A percentile compares a stretch with the other conserved stretches of the same genome.
Conservation (phyloP, 2,797 vertebrate species). For the Mus spretus region DNA sequence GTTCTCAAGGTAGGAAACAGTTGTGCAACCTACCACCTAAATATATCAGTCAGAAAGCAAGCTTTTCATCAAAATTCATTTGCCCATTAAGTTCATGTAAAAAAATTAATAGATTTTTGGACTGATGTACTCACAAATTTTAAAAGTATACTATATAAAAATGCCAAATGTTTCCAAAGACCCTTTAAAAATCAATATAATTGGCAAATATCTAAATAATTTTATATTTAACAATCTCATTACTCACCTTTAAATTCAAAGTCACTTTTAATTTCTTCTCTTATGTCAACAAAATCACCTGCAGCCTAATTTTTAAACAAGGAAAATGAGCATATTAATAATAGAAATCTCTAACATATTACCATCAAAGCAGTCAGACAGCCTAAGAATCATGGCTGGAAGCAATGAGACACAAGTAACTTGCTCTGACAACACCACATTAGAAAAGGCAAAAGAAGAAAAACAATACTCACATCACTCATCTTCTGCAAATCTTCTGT, state of each 20-base stretch:
- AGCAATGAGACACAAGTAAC: constrained; percentile 1
- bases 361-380: constrained; percentile 34
- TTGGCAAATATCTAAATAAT: constrained; percentile 29
- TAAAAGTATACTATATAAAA: constrained; percentile 27
- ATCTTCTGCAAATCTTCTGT: constrained; percentile 93
- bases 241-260: constrained; percentile 93
- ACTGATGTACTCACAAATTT: not conserved
- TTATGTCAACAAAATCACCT: constrained; percentile 95
- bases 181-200: constrained; percentile 49
- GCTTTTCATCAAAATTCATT: not conserved
- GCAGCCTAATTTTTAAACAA: constrained; percentile 90
- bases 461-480: constrained; percentile 90
- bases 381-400: not conserved
- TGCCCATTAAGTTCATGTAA: not conserved
- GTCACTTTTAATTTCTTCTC: constrained; percentile 92
- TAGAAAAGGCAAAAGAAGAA: not conserved
- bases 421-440: constrained; percentile 1
- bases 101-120: not conserved
- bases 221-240: constrained; percentile 46
- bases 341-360: constrained; percentile 30
- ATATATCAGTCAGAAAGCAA: not conserved
- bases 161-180: constrained; percentile 32
- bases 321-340: constrained; percentile 75
- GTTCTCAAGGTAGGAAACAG: not conserved
- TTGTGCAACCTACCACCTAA: not conserved